Conservation (phyloP, 2,113 vertebrate species). For the Sinocyclocheilus rhinocerous region DNA sequence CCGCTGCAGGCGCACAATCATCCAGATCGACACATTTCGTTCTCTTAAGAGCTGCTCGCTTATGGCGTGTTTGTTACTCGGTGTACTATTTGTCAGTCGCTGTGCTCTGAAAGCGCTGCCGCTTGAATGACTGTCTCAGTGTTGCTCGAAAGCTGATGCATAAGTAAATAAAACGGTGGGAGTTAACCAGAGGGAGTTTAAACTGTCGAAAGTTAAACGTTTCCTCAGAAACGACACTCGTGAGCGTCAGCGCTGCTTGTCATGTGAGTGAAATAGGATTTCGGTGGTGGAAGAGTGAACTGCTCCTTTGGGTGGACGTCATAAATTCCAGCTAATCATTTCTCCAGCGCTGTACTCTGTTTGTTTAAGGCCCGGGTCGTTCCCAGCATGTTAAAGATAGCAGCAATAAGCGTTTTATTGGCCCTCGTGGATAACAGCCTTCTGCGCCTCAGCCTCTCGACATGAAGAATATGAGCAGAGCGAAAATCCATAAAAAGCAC, state of each 20-base stretch:
- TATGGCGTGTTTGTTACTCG: slow-evolving; percentile 15
- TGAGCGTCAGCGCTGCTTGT: background rate
- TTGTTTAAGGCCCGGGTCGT: slow-evolving; percentile 79
- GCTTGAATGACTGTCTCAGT: background rate
- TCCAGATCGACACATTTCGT: slow-evolving; percentile 20
- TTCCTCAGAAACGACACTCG: background rate
- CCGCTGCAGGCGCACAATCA: background rate
- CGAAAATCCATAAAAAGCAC: slow-evolving; percentile 70
- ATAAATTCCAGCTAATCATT: slow-evolving; percentile 80
- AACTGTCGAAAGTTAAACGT: slow-evolving; percentile 28
- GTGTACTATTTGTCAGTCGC: slow-evolving; percentile 13
- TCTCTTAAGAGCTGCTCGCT: slow-evolving; percentile 21
- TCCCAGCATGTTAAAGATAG: slow-evolving; percentile 82
- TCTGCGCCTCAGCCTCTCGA: slow-evolving; percentile 65
- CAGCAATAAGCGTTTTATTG: slow-evolving; percentile 81
- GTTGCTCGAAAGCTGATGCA: background rate
- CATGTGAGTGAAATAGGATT: slow-evolving; percentile 16
- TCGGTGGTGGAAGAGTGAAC: slow-evolving; percentile 27
- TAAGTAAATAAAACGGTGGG: slow-evolving; percentile 10
- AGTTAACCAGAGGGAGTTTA: slow-evolving; percentile 1
- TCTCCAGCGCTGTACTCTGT: slow-evolving; percentile 74
- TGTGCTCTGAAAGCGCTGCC: background rate
- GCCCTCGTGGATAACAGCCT: slow-evolving; percentile 74
- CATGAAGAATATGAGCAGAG: slow-evolving; percentile 39
- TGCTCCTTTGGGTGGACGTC: slow-evolving; percentile 74